A percentile compares a stretch with the other conserved stretches of the same genome.
phyloP scores from a whole-genome alignment of 2,888 invertebrate genomes.

The Scrobipalpa atriplicella region DNA sequence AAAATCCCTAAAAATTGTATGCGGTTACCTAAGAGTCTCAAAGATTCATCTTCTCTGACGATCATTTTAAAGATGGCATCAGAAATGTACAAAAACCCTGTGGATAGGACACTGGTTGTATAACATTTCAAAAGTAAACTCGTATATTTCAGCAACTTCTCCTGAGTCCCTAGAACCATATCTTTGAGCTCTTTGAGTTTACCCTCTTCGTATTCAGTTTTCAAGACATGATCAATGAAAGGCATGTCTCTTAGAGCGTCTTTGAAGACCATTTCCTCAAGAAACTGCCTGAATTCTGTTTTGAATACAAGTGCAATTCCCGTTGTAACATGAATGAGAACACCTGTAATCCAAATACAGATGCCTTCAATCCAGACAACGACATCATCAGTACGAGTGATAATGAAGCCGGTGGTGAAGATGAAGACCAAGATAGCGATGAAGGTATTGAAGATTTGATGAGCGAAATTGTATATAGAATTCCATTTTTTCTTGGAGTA shows the following conservation, averaged over 20 bases:
- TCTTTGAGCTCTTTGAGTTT: slow-evolving; percentile 55
- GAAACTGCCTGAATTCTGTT: slow-evolving; percentile 55
- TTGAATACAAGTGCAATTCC: slow-evolving; percentile 62
- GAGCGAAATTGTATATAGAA: slow-evolving; percentile 54
- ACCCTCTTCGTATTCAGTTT: slow-evolving; percentile 39
- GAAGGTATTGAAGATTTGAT: slow-evolving; percentile 61
- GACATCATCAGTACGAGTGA: slow-evolving; percentile 49
- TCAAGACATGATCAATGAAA: slow-evolving; percentile 50
- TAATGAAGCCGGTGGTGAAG: slow-evolving; percentile 64
- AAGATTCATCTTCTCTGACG: slow-evolving; percentile 51
- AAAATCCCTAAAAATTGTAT: too few relatives aligned
- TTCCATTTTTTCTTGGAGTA: slow-evolving; percentile 59
- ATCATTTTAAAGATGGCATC: slow-evolving; percentile 63
- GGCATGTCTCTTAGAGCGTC: slow-evolving; percentile 57
- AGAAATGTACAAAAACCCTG: slow-evolving; percentile 62
- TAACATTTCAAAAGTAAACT: slow-evolving; percentile 58
- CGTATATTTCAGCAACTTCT: slow-evolving; percentile 55
- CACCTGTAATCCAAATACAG: slow-evolving; percentile 71
- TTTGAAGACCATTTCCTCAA: slow-evolving; percentile 50
- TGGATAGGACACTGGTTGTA: slow-evolving; percentile 42
- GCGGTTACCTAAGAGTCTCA: slow-evolving; percentile 67
- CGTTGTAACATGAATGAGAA: slow-evolving; percentile 67
- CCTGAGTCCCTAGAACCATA: slow-evolving; percentile 55
- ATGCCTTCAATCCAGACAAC: slow-evolving; percentile 66
- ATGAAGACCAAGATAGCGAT: slow-evolving; percentile 60